These are phyloP conservation scores for Petroica traversi DNA, from an alignment of 2,113 vertebrate genomes.

Conservation along the genomic window DNA sequence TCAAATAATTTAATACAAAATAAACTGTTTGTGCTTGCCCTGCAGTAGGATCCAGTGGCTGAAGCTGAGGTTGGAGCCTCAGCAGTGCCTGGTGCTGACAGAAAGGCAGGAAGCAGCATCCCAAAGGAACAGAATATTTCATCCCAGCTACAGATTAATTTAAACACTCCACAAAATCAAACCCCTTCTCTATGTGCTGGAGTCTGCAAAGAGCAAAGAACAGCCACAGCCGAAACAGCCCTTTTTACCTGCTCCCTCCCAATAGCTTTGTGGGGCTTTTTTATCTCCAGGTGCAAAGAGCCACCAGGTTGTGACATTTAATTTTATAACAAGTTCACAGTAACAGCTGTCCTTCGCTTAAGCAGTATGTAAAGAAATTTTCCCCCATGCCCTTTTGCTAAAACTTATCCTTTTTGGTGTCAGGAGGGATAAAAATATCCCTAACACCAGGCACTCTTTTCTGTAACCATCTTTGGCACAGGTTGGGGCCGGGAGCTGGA, in stretches of 20 bases:
- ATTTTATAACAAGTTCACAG: neutral
- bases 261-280: neutral
- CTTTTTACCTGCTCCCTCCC: neutral
- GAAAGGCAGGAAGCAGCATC: neutral
- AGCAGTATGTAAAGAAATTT: neutral
- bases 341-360: neutral
- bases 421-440: neutral
- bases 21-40: neutral
- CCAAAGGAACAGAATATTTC: neutral
- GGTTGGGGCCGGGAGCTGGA: neutral
- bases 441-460: neutral
- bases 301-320: constrained; percentile 19
- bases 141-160: neutral
- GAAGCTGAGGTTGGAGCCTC: neutral
- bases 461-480: neutral
- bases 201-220: neutral
- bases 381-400: neutral
- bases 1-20: neutral
- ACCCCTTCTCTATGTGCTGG: neutral
- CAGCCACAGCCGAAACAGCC: neutral
- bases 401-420: neutral
- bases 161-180: neutral
- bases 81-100: neutral
- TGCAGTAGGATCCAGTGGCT: neutral
- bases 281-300: neutral